Conservation (phyloP, 2,888 invertebrate species). For the Hydrotaea cyrtoneurina region DNA sequence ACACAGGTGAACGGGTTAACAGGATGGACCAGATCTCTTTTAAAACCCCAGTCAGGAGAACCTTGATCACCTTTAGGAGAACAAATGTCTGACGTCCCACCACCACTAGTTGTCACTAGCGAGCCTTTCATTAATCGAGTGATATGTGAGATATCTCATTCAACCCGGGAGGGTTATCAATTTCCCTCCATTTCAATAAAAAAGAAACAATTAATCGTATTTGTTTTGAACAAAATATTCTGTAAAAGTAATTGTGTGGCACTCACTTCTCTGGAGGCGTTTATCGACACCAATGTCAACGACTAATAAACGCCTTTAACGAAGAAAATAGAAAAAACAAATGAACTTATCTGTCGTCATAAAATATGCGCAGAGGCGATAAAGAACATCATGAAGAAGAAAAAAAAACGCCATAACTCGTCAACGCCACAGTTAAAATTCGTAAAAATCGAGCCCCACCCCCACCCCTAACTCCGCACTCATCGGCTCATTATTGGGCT, state of each 20-base stretch:
- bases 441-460: conserved; percentile 36
- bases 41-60: too few species aligned
- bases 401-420: conserved; percentile 54
- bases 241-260: conserved; percentile 43
- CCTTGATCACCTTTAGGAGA: too few species aligned
- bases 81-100: too few species aligned
- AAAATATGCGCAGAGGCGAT: conserved; percentile 22
- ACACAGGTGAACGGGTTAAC: too few species aligned
- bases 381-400: conserved; percentile 1
- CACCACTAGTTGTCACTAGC: too few species aligned
- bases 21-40: too few species aligned
- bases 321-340: conserved; percentile 49
- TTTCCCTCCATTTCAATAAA: conserved; percentile 4
- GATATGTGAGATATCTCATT: too few species aligned
- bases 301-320: conserved; percentile 28
- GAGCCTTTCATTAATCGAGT: too few species aligned
- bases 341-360: conserved; percentile 55
- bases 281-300: not conserved
- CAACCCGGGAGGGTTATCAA: conserved; percentile 39
- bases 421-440: conserved; percentile 20
- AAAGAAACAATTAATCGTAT: conserved; percentile 19
- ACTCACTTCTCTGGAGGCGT: not conserved
- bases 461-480: not conserved
- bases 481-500: not conserved
- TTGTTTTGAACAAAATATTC: conserved; percentile 40